A percentile compares a stretch with the other conserved stretches of the same genome.
Conservation (phyloP, 2,797 vertebrate genomes). For the Gobionotothen gibberifrons region DNA sequence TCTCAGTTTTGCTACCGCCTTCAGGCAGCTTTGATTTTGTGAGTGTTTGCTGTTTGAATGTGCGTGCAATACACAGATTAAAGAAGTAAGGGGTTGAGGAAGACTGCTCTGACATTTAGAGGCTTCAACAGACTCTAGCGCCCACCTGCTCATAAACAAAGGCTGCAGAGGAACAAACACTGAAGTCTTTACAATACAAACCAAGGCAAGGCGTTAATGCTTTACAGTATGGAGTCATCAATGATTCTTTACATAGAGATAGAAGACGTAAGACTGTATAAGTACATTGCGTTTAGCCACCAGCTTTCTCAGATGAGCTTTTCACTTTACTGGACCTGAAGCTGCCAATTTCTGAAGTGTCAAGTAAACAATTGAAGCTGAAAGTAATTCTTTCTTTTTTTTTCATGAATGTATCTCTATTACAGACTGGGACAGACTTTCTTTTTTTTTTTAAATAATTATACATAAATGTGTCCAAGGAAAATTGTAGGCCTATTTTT, state of each 20-base stretch:
- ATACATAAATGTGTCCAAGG: not conserved
- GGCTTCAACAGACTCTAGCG: conserved; percentile 55
- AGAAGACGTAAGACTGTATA: not conserved
- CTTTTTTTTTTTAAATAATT: not conserved
- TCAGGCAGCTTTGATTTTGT: conserved; percentile 72
- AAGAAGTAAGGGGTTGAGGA: conserved; percentile 69
- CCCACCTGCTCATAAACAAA: conserved; percentile 71
- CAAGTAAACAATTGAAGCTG: too few species aligned
- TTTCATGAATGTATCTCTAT: not conserved
- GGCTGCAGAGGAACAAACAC: conserved; percentile 60
- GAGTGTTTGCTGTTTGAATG: conserved; percentile 43
- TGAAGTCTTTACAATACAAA: conserved; percentile 44
- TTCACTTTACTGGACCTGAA: not conserved
- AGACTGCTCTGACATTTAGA: conserved; percentile 85
- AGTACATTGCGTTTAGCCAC: not conserved
- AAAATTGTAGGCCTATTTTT: not conserved
- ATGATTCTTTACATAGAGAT: not conserved
- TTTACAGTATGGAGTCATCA: conserved; percentile 17
- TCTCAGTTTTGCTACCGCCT: conserved; percentile 65
- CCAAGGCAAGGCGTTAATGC: conserved; percentile 5
- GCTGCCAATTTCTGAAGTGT: not conserved
- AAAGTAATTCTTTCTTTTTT: too few species aligned
- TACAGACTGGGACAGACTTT: not conserved
- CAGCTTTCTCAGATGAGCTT: too few species aligned
- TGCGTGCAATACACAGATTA: conserved; percentile 65